Percentiles rank a stretch among this genome's conserved stretches.
Evolutionary conservation across 1,140 invertebrate genomes (phyloP).

Genomic region (Agrilus planipennis): DNA sequence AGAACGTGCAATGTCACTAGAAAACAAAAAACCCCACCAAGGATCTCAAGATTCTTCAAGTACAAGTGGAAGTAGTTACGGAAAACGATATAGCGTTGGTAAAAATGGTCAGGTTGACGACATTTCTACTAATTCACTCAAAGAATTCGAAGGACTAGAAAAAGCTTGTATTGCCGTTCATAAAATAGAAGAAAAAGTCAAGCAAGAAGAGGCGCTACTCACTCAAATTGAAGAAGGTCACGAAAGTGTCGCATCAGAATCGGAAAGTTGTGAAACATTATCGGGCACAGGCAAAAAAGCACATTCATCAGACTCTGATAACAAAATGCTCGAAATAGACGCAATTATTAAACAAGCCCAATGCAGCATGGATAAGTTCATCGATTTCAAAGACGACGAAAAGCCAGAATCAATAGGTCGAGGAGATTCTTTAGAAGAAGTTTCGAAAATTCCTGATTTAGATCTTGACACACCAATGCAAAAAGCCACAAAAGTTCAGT

Average conservation of each 20-base stretch:
- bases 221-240: slow-evolving; percentile 58
- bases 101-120: slow-evolving; percentile 73
- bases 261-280: slow-evolving; percentile 56
- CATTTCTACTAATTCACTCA: slow-evolving; percentile 79
- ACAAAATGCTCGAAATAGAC: slow-evolving; percentile 59
- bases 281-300: slow-evolving; percentile 41
- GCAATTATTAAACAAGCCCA: slow-evolving; percentile 61
- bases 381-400: slow-evolving; percentile 39
- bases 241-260: slow-evolving; percentile 49
- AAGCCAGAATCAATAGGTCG: slow-evolving; percentile 37
- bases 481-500: slow-evolving; percentile 25
- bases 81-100: slow-evolving; percentile 45
- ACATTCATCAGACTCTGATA: slow-evolving; percentile 38
- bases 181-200: slow-evolving; percentile 66
- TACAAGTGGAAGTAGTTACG: slow-evolving; percentile 65
- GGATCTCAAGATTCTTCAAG: slow-evolving; percentile 61
- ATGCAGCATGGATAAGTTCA: slow-evolving; percentile 53
- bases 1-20: slow-evolving; percentile 64
- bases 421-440: slow-evolving; percentile 39
- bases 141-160: slow-evolving; percentile 90
- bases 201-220: slow-evolving; percentile 74
- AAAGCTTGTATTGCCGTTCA: slow-evolving; percentile 74
- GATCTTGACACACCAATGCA: slow-evolving; percentile 35
- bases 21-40: slow-evolving; percentile 47
- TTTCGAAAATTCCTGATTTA: slow-evolving; percentile 37